Conservation (phyloP, 2,113 vertebrate genomes). For the Elaphurus davidianus region DNA sequence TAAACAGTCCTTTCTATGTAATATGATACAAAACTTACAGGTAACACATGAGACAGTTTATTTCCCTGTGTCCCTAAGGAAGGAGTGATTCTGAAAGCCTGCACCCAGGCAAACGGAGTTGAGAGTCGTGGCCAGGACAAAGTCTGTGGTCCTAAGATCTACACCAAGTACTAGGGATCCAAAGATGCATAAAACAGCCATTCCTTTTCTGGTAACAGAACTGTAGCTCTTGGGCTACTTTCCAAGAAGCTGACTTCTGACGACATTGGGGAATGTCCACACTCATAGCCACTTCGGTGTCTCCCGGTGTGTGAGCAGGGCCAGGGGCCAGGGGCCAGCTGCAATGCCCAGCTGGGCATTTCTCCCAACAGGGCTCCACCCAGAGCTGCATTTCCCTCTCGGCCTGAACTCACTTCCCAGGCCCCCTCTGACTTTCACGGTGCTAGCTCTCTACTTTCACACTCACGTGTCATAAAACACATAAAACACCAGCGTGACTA, state of each 20-base stretch:
- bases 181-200: background rate
- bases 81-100: background rate
- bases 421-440: background rate
- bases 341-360: background rate
- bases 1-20: background rate
- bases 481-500: background rate
- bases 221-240: background rate
- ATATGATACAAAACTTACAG: background rate
- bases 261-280: background rate
- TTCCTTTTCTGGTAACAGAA: background rate
- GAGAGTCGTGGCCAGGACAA: background rate
- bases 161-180: background rate
- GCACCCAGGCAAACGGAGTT: background rate
- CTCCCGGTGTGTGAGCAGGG: background rate
- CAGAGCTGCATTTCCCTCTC: background rate
- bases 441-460: background rate
- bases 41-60: background rate
- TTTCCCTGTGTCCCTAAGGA: background rate
- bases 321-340: no score
- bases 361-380: background rate
- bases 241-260: background rate
- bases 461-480: background rate
- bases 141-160: background rate
- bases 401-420: background rate
- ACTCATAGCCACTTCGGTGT: background rate